phyloP scores from a whole-genome alignment of 2,113 vertebrate species.

The Pandion haliaetus region DNA sequence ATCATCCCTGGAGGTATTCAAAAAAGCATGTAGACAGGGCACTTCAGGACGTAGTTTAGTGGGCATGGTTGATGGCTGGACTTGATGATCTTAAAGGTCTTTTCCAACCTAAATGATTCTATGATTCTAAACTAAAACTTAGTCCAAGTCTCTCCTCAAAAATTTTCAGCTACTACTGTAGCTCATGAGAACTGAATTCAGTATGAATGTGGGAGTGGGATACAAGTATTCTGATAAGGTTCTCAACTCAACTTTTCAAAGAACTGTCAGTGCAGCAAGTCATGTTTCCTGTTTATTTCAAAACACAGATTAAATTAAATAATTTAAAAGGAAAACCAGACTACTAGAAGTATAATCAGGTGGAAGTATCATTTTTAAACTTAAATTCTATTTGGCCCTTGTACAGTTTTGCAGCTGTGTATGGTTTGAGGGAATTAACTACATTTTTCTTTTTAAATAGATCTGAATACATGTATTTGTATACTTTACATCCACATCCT shows the following conservation, averaged over 20 bases:
- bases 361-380: neutral
- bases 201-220: rapidly evolving
- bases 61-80: too few species aligned
- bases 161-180: neutral
- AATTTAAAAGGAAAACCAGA: neutral
- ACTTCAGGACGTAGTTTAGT: too few species aligned
- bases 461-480: neutral
- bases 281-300: neutral
- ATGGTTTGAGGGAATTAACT: neutral
- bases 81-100: too few species aligned
- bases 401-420: neutral
- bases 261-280: neutral
- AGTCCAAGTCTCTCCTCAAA: neutral
- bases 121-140: neutral
- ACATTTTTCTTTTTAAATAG: neutral
- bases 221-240: neutral
- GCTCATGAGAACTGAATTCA: neutral
- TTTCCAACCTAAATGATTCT: too few species aligned
- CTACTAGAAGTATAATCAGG: neutral
- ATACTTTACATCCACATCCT: neutral
- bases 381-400: neutral
- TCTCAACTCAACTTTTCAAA: neutral
- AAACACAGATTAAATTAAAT: neutral
- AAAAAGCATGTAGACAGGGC: too few species aligned
- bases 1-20: too few species aligned